Evolutionary conservation across 1,140 invertebrate genomes (phyloP).

Genomic region (Manduca sexta): DNA sequence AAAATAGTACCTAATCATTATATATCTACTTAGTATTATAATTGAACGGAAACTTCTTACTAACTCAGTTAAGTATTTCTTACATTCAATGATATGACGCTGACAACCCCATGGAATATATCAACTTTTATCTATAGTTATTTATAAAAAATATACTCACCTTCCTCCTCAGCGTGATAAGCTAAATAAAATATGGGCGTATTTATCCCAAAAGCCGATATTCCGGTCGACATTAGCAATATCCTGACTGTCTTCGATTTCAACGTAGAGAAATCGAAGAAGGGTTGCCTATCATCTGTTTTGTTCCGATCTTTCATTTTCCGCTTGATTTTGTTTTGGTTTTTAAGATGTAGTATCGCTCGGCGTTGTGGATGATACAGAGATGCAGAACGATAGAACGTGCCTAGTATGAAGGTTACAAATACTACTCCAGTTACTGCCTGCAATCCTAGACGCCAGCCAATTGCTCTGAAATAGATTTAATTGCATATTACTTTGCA

Average conservation of each 20-base stretch:
- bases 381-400: conserved; percentile 91
- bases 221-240: conserved; percentile 84
- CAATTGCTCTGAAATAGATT: conserved; percentile 79
- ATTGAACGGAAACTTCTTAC: too few relatives aligned
- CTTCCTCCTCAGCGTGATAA: conserved; percentile 84
- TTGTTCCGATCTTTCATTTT: conserved; percentile 86
- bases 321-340: conserved; percentile 83
- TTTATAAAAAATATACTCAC: conserved; percentile 40
- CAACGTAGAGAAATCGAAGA: conserved; percentile 90
- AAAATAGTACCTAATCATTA: too few relatives aligned
- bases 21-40: too few relatives aligned
- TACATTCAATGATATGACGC: too few relatives aligned
- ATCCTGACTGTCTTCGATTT: conserved; percentile 89
- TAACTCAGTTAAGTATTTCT: too few relatives aligned
- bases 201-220: conserved; percentile 87
- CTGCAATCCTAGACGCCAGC: conserved; percentile 91
- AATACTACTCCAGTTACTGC: conserved; percentile 89
- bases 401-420: conserved; percentile 89
- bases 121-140: too few relatives aligned
- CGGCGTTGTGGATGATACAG: conserved; percentile 91
- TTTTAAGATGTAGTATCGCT: conserved; percentile 92
- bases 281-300: conserved; percentile 84
- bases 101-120: too few relatives aligned
- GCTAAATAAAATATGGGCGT: conserved; percentile 91
- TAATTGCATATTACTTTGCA: not conserved